phyloP scores from a whole-genome alignment of 2,888 invertebrate genomes.

The Cheilosia soror region DNA sequence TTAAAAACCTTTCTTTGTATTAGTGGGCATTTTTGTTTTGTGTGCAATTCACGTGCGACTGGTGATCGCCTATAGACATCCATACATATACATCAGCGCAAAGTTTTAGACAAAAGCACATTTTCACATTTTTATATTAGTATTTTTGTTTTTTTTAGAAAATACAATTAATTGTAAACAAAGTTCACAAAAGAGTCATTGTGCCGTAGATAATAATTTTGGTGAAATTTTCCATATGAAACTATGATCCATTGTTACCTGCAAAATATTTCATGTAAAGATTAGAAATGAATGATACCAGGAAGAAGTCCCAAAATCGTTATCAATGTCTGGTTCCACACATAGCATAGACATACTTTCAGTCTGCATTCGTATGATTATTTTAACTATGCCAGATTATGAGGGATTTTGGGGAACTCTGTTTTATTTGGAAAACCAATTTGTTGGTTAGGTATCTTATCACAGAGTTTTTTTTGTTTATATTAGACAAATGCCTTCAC shows the following conservation, averaged over 20 bases:
- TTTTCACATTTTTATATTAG: constrained; percentile 1
- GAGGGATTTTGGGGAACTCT: too few species aligned
- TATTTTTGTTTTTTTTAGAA: not conserved
- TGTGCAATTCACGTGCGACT: constrained; percentile 51
- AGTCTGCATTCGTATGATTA: too few species aligned
- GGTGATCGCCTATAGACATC: not conserved
- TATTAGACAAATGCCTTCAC: too few species aligned
- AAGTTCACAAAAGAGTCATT: not conserved
- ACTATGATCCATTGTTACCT: too few species aligned
- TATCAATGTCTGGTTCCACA: constrained; percentile 1
- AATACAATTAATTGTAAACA: not conserved
- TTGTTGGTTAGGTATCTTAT: too few species aligned
- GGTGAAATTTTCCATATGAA: too few species aligned
- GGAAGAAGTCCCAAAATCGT: not conserved
- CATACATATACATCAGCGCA: not conserved
- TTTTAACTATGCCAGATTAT: too few species aligned
- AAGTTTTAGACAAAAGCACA: not conserved
- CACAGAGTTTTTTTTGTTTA: too few species aligned
- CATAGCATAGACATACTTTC: not conserved
- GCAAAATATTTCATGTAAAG: too few species aligned
- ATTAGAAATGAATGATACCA: too few species aligned
- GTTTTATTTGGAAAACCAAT: too few species aligned
- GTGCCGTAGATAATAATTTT: too few species aligned
- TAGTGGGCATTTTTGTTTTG: constrained; percentile 15
- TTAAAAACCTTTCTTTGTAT: constrained; percentile 17